Percentiles rank a stretch among this genome's conserved stretches.
Conservation (phyloP, 2,888 invertebrate genomes). For the Drosophila mettleri region DNA sequence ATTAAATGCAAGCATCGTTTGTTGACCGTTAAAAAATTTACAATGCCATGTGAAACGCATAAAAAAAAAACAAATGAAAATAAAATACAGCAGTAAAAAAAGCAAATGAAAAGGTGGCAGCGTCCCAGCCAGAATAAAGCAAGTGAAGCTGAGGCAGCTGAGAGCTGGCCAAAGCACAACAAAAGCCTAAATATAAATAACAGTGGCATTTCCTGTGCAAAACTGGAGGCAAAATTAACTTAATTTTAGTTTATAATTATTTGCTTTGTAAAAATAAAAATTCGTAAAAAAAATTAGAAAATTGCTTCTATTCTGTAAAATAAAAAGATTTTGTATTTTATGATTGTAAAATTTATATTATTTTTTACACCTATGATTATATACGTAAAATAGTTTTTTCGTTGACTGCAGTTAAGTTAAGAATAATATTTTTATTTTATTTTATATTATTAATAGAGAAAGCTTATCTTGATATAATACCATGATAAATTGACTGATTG, state of each 20-base stretch:
- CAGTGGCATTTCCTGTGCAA: background rate
- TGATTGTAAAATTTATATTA: too few relatives aligned
- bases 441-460: too few relatives aligned
- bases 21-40: slow-evolving; percentile 42
- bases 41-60: slow-evolving; percentile 24
- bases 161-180: background rate
- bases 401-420: too few relatives aligned
- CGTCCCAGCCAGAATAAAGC: background rate
- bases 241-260: too few relatives aligned
- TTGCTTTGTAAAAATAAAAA: too few relatives aligned
- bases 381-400: too few relatives aligned
- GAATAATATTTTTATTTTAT: background rate
- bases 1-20: slow-evolving; percentile 35
- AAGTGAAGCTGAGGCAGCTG: slow-evolving; percentile 15
- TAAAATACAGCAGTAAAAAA: slow-evolving; percentile 18
- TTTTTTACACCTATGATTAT: too few relatives aligned
- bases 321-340: too few relatives aligned
- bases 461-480: background rate
- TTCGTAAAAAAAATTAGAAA: too few relatives aligned
- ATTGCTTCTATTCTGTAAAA: too few relatives aligned
- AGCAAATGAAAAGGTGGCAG: slow-evolving; percentile 13
- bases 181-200: slow-evolving; percentile 18
- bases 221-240: background rate
- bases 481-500: background rate
- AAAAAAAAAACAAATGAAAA: slow-evolving; percentile 21